Percentiles rank a stretch among this genome's conserved stretches.
These are phyloP conservation scores for Alfaro cultratus DNA, from an alignment of 2,797 vertebrate species.

Conservation along the genomic window DNA sequence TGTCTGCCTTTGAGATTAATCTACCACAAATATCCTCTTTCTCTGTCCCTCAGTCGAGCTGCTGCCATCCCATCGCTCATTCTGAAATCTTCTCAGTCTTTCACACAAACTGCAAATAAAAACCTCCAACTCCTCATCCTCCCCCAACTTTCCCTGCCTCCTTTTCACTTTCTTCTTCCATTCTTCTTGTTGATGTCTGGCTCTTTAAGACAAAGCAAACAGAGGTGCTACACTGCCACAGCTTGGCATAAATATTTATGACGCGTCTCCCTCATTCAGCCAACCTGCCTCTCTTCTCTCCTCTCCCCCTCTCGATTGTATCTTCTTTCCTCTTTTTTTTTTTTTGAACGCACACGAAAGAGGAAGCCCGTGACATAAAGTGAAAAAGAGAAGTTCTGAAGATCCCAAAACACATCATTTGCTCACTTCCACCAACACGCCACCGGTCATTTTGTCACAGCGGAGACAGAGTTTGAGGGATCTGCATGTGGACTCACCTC, in stretches of 20 bases:
- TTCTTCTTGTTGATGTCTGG: constrained; percentile 47
- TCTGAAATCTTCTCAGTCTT: background rate
- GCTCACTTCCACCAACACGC: constrained; percentile 55
- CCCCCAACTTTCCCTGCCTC: constrained; percentile 27
- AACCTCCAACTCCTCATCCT: constrained; percentile 6
- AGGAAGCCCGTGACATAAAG: constrained; percentile 41
- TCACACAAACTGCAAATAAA: background rate
- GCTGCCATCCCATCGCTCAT: background rate
- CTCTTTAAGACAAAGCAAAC: constrained; percentile 72
- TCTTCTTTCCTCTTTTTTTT: constrained; percentile 59
- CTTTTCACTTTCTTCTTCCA: constrained; percentile 31
- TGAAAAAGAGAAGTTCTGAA: constrained; percentile 52
- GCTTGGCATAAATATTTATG: constrained; percentile 76
- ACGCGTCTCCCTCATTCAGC: constrained; percentile 42
- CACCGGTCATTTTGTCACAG: constrained; percentile 36
- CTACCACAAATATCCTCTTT: background rate
- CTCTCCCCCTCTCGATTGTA: constrained; percentile 23
- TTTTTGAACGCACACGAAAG: constrained; percentile 19
- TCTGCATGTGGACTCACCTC: constrained; percentile 66
- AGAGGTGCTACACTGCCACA: constrained; percentile 63
- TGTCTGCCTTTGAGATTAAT: background rate
- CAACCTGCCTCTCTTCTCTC: constrained; percentile 24
- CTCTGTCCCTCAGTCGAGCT: background rate
- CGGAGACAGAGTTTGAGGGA: constrained; percentile 3
- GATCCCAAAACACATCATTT: constrained; percentile 27